Base-by-base conservation (phyloP, 2,113 vertebrate species). In the Pterocles orientalis region DNA sequence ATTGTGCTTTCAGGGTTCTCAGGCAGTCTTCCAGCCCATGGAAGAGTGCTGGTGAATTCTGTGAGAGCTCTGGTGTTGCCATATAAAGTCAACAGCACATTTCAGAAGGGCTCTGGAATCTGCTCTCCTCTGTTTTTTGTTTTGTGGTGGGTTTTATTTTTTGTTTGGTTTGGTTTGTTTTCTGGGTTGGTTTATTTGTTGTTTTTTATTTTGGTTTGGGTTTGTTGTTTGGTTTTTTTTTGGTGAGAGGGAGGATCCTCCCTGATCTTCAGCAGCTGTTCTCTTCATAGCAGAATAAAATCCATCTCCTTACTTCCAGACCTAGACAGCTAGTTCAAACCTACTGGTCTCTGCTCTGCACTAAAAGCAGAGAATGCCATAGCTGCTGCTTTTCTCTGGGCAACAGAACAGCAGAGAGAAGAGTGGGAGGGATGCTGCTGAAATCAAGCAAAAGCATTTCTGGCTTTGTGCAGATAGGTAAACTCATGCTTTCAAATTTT, bases 11-110 rank as follows among this genome's bases (percentile, higher is more conserved):
- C 50, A 72, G 41, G 51, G 64, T 92, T 69, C 76, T 88, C 21
- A 61, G 34, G 50, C 4, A 57, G 28, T 80, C 39, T 88, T 77
- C 68, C 50, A 77, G 17, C 28, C 41, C 0, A 3, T 0, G 0
- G 6, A 83, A 56, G 12, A 47, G 31, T 15, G 36, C 50, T 33
- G 34, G 54, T 36, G 56, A 11, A 43, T 28, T 34, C 24, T n/a
- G 10, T 64, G 26, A 87, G 56, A 84, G 15, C 28, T 61, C 39
- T 60, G 54, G 9, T 48, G 33, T 39, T 65, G 75, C 54, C 33
- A 14, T 39, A 18, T 0, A 3, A 71, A 36, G 43, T 41, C 77
- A 90, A 60, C 18, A 54, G 36, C 39, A 50, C 2, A 0, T 50
- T 56, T 69, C 21, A 60, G 82, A 90, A 86, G 90, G 48, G 29